phyloP scores from a whole-genome alignment of 1,140 invertebrate species.

The Caerostris darwini region DNA sequence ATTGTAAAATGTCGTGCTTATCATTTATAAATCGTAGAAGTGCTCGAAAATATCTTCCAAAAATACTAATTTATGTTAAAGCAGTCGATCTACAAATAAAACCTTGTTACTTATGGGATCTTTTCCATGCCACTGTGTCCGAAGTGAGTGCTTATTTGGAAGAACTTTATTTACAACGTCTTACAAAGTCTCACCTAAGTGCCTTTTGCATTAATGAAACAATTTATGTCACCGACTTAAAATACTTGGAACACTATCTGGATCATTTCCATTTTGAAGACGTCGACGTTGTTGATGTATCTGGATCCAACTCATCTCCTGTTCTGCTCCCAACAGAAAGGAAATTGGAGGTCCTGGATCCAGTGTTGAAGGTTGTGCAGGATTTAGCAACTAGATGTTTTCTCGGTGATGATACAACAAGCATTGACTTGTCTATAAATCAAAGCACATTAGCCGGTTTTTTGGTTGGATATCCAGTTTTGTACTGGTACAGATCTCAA shows the following conservation, averaged over 20 bases:
- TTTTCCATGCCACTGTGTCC: background rate
- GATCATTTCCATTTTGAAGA: background rate
- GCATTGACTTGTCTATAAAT: background rate
- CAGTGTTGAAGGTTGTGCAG: background rate
- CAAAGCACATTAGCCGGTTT: conserved; percentile 36
- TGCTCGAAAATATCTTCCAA: background rate
- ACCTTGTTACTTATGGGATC: conserved; percentile 70
- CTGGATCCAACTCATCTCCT: background rate
- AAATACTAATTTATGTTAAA: background rate
- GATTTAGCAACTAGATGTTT: background rate
- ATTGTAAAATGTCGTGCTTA: background rate
- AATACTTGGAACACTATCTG: background rate
- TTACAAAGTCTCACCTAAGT: background rate
- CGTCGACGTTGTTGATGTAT: conserved; percentile 33
- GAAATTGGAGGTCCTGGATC: background rate
- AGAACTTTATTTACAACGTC: background rate
- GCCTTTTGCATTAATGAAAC: conserved; percentile 50
- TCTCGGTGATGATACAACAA: background rate
- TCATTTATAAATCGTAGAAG: conserved; percentile 39
- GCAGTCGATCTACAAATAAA: conserved; percentile 58
- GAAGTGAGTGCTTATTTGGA: conserved; percentile 51
- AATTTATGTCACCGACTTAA: conserved; percentile 12
- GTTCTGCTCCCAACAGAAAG: background rate
- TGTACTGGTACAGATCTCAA: conserved; percentile 51
- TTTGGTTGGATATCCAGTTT: conserved; percentile 60